Percentiles rank a stretch among this genome's conserved stretches.
These are phyloP conservation scores for Peromyscus californicus DNA, from an alignment of 2,113 vertebrate genomes.

Conservation along the genomic window DNA sequence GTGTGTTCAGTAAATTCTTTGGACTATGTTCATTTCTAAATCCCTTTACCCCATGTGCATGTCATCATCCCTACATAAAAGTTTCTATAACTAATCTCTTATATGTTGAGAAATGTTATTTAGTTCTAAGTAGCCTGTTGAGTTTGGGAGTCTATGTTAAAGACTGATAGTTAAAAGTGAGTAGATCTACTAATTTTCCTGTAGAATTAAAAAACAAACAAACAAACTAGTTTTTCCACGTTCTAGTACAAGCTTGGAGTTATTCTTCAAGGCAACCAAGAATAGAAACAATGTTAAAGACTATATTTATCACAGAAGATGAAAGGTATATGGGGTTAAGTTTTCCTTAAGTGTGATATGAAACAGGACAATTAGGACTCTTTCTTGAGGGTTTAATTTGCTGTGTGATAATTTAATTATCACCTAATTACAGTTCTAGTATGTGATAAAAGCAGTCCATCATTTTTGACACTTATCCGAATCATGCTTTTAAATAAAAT, in stretches of 20 bases:
- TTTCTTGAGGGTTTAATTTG: conserved; percentile 46
- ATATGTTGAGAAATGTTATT: conserved; percentile 7
- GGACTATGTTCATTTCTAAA: background rate
- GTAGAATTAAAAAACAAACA: background rate
- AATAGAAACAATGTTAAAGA: conserved; percentile 3
- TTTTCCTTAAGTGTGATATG: background rate
- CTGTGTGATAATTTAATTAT: conserved; percentile 43
- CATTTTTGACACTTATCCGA: conserved; percentile 11
- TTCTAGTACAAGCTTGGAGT: background rate
- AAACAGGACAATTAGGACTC: background rate
- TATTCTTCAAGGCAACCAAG: background rate
- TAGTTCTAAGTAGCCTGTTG: background rate
- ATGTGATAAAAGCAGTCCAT: conserved; percentile 46
- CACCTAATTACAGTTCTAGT: conserved; percentile 40
- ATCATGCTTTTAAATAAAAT: background rate
- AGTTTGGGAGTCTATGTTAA: background rate
- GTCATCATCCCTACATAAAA: background rate
- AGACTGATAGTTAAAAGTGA: background rate
- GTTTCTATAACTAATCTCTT: background rate
- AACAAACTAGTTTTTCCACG: background rate
- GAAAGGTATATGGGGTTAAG: background rate
- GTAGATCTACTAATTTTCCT: background rate
- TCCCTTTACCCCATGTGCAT: background rate
- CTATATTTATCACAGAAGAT: background rate
- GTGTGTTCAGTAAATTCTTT: background rate